Evolutionary conservation across 2,888 invertebrate genomes (phyloP).

Genomic region (Mactromeris polynyma): DNA sequence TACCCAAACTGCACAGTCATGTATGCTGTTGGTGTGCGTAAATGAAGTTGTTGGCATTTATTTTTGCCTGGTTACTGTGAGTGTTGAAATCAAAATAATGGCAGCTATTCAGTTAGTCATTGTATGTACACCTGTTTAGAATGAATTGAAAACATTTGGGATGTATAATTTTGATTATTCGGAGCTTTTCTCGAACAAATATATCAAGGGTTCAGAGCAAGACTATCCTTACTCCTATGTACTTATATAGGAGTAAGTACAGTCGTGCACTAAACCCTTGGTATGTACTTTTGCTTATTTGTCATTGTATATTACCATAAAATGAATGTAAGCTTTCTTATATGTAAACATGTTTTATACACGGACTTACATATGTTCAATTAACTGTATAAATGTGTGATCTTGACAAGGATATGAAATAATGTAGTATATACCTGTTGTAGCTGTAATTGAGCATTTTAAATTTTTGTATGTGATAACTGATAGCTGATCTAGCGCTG

Average conservation of each 20-base stretch:
- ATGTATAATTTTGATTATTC: not conserved
- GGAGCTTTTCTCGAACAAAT: not conserved
- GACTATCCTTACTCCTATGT: too few relatives aligned
- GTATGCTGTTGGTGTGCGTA: not conserved
- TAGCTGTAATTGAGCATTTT: not conserved
- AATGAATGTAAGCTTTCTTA: not conserved
- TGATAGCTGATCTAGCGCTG: not conserved
- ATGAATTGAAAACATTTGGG: not conserved
- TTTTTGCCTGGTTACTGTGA: not conserved
- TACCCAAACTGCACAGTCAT: not conserved
- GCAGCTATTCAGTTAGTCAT: not conserved
- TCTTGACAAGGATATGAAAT: not conserved
- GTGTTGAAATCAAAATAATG: not conserved
- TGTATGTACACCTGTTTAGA: not conserved
- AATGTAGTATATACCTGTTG: not conserved
- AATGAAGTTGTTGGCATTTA: not conserved
- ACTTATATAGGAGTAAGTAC: too few relatives aligned
- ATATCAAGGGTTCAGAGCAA: too few relatives aligned
- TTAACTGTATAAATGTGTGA: not conserved
- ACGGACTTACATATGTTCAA: not conserved
- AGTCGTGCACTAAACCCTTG: too few relatives aligned
- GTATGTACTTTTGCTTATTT: not conserved
- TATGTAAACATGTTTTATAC: not conserved
- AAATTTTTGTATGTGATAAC: not conserved
- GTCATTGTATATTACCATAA: not conserved